Base-by-base conservation (phyloP, 2,113 vertebrate species). In the Erinaceus europaeus region DNA sequence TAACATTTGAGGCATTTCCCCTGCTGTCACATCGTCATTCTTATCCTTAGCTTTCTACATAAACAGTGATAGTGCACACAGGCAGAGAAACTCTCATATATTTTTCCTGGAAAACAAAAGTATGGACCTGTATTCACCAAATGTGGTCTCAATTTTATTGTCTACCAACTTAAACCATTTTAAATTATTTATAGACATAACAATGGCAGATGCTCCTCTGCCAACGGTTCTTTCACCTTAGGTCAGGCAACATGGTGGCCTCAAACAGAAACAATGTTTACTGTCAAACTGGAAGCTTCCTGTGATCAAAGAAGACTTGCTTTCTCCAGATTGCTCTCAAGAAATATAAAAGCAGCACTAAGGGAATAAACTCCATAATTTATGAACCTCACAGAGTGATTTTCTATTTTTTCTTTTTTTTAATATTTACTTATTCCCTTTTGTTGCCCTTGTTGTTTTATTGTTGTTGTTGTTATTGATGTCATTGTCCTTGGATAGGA, bases 101-200 rank as follows among this genome's bases (percentile, higher is more conserved):
- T 81, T 90, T 91, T 91, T 79, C 79, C 79, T 90, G 18, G 88
- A 95, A 91, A 76, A 88, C 67, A 53, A 46, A 42, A n/a, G 11
- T 6, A 14, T 78, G 65, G 55, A 36, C 36, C 55, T 78, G 21
- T 59, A 68, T 84, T 94, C 85, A 69, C 67, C 55, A 93, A 68
- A 67, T 78, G 23, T 67, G 21, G 80, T 86, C 62, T 91, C 53
- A 42, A 3, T 61, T 84, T 90, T 84, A 65, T 61, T 91, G 86
- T 91, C 75, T 76, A 21, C 75, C 32, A 52, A 64, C 44, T 91
- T 78, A 42, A 15, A 67, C n/a, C 25, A 14, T 77, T 89, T 76
- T 71, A 76, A 91, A 93, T 90, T 76, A 61, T 73, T 92, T 88
- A 76, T 86, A 77, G 32, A 61, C 32, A 74, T 71, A 90, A 80